Evolutionary conservation across 2,797 vertebrate genomes (phyloP), one percentile per base, ranked within the genome.

Genomic region (Melanogrammus aeglefinus): DNA sequence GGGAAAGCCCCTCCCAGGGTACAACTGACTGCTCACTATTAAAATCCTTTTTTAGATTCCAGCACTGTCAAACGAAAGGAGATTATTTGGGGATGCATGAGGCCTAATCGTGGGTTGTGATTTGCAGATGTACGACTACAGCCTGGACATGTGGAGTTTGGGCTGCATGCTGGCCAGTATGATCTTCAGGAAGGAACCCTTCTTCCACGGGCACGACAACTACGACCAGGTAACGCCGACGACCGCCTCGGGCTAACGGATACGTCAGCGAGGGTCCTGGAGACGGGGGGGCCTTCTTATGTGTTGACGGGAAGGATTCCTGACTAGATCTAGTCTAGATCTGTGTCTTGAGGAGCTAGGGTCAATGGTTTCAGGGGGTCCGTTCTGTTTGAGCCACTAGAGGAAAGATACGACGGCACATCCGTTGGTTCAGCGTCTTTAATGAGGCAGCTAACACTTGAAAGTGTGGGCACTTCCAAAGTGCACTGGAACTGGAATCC

Each of bases 91-190:
- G 51, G 4, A 2, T 7, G 63, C 24, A 1, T 63, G 57, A 63
- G 57, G 27, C 63, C 63, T 69, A 10, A 69, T 27, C 7, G 27
- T 27, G 8, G 79, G 0, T 77, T 0, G 57, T 74, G 5, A 84
- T 73, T 78, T 80, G 16, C 77, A 99, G 98, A 99, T 99, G 98
- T 99, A 99, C 79, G 98, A 99, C 95, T 99, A 99, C 95, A 99
- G 97, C 92, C 92, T 99, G 95, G 98, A 99, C 90, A 99, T 99
- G 98, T 99, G 98, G 98, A 99, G 98, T 94, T 95, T 99, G 95
- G 98, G 98, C 51, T 99, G 98, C 93, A 99, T 99, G 98, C 94
- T 99, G 85, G 98, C 98, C 88, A 99, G 98, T 94, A 99, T 99
- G 98, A 99, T 99, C 94, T 99, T 99, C 94, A 96, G 98, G 89